phyloP scores from a whole-genome alignment of 2,113 vertebrate genomes.

The Noturus placidus region DNA sequence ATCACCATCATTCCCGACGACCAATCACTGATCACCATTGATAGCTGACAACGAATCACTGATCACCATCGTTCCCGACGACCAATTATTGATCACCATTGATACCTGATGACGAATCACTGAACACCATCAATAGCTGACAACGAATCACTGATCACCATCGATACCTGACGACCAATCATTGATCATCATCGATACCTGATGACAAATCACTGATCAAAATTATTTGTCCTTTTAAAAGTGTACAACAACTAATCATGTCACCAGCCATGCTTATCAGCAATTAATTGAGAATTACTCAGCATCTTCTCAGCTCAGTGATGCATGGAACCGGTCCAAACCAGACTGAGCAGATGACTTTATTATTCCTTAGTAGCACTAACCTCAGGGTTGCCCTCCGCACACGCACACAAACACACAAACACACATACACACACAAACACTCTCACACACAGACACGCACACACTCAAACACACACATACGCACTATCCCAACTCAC shows the following conservation, averaged over 20 bases:
- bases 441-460: constrained; percentile 5
- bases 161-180: not conserved
- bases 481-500: constrained; percentile 33
- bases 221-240: not conserved
- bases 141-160: too few relatives aligned
- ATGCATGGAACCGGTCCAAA: constrained; percentile 38
- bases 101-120: too few relatives aligned
- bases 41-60: not conserved
- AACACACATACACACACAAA: constrained; percentile 25
- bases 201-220: not conserved
- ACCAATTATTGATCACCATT: not conserved
- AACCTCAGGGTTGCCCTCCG: constrained; percentile 31
- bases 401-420: constrained; percentile 23
- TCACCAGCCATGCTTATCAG: not conserved
- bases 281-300: not conserved
- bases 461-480: constrained; percentile 26
- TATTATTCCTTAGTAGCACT: constrained; percentile 42
- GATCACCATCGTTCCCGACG: not conserved
- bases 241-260: not conserved
- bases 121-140: too few relatives aligned
- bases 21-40: not conserved
- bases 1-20: not conserved
- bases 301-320: not conserved
- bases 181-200: not conserved
- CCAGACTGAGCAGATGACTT: constrained; percentile 32